A percentile compares a stretch with the other conserved stretches of the same genome.
Evolutionary conservation across 2,888 invertebrate species (phyloP).

Genomic region (Drosophila greeni): DNA sequence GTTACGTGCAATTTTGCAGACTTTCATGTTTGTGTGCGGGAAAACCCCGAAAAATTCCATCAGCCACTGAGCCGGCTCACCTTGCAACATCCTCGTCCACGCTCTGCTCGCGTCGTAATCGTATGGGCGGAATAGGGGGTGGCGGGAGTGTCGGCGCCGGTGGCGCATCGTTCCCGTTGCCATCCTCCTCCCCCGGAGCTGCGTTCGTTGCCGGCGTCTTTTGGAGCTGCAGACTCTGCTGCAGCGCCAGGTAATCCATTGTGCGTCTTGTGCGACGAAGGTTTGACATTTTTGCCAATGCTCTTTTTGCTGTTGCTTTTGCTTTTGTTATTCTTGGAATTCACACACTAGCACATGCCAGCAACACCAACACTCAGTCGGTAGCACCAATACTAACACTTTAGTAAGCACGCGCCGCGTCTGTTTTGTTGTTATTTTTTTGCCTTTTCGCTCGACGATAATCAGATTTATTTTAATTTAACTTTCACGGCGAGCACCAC

Average conservation of each 20-base stretch:
- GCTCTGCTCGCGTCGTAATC: conserved; percentile 62
- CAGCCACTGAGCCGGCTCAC: conserved; percentile 45
- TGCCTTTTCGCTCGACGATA: conserved; percentile 42
- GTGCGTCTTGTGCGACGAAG: conserved; percentile 62
- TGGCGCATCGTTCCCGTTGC: conserved; percentile 20
- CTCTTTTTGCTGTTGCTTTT: conserved; percentile 33
- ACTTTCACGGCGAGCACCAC: conserved; percentile 58
- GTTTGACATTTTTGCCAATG: conserved; percentile 58
- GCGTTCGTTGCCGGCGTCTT: conserved; percentile 35
- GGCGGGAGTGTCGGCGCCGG: conserved; percentile 14
- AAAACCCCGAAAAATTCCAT: conserved; percentile 42
- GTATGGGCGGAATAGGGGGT: conserved; percentile 54
- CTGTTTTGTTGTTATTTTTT: conserved; percentile 10
- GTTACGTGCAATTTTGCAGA: conserved; percentile 21
- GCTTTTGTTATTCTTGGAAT: conserved; percentile 56
- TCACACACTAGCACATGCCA: conserved; percentile 27
- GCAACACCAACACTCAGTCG: conserved; percentile 25
- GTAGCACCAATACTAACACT: conserved; percentile 13
- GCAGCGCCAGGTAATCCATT: conserved; percentile 63
- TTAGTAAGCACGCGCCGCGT: conserved; percentile 34
- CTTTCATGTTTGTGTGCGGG: conserved; percentile 25
- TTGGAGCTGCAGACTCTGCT: conserved; percentile 52
- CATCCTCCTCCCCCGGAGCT: conserved; percentile 15
- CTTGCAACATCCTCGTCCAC: conserved; percentile 67
- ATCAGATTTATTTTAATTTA: conserved; percentile 63